Evolutionary conservation across 92 coral and sea anemone species (phyloP).

Genomic region (Zoanthus gigantus): DNA sequence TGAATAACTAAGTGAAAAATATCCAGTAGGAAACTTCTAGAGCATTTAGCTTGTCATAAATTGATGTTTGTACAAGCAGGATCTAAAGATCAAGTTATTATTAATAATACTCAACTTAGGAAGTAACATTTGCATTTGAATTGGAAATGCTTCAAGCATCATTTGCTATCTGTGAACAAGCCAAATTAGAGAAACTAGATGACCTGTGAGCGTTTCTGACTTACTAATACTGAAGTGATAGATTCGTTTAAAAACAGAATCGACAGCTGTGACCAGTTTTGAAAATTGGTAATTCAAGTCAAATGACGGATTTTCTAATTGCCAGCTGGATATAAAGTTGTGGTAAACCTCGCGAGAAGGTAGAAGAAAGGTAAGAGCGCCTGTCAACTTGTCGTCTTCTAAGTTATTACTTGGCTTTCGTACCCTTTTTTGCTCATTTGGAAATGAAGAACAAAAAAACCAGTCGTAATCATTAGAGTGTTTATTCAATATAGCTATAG

Average conservation of each 20-base stretch:
- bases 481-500: background rate
- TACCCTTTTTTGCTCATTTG: background rate
- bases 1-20: background rate
- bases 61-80: conserved; percentile 46
- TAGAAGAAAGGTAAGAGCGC: conserved; percentile 2
- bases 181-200: conserved; percentile 22
- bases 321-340: conserved; percentile 6
- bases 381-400: background rate
- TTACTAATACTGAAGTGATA: background rate
- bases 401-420: background rate
- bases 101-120: conserved; percentile 30
- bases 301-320: background rate
- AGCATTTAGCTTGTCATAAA: conserved; percentile 11
- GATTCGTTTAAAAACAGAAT: conserved; percentile 9
- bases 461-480: background rate
- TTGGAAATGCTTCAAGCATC: conserved; percentile 30
- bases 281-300: background rate
- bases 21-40: conserved; percentile 16
- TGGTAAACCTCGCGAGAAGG: background rate
- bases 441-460: background rate
- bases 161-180: conserved; percentile 31
- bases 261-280: background rate
- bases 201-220: conserved; percentile 10
- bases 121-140: conserved; percentile 50
- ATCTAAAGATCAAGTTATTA: conserved; percentile 41